Evolutionary conservation across 2,888 invertebrate species (phyloP).

Genomic region (Trissolcus japonicus): DNA sequence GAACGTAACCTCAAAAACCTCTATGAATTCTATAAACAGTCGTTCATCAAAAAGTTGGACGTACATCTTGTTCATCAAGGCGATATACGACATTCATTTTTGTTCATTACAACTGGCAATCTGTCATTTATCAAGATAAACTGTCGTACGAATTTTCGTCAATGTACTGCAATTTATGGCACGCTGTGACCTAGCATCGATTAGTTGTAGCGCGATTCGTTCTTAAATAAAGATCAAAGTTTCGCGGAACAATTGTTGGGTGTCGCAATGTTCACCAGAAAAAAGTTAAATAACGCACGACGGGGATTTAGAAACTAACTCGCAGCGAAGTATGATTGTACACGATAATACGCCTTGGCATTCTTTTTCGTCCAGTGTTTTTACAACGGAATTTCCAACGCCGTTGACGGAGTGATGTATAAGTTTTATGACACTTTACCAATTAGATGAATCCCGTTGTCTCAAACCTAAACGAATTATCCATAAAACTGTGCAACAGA

Average conservation of each 20-base stretch:
- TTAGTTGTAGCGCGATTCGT: conserved; percentile 20
- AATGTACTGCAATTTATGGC: conserved; percentile 20
- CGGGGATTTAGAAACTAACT: conserved; percentile 28
- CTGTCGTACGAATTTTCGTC: conserved; percentile 15
- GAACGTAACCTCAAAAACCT: conserved; percentile 12
- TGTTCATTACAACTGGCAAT: conserved; percentile 35
- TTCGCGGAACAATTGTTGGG: not conserved
- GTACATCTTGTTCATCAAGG: not conserved
- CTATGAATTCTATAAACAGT: conserved; percentile 13
- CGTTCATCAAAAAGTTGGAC: conserved; percentile 20
- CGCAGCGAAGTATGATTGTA: conserved; percentile 25
- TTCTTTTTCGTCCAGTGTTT: conserved; percentile 12
- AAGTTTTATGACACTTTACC: conserved; percentile 41
- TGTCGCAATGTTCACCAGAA: conserved; percentile 1
- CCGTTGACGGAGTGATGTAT: conserved; percentile 30
- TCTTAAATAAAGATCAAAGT: conserved; percentile 30
- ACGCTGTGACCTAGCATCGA: conserved; percentile 7
- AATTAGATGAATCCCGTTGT: conserved; percentile 44
- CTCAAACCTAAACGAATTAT: not conserved
- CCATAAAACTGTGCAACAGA: not conserved
- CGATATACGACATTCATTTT: conserved; percentile 34
- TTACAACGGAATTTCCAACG: conserved; percentile 16
- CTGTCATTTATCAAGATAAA: conserved; percentile 44
- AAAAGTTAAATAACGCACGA: conserved; percentile 22
- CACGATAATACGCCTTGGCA: conserved; percentile 14